Base-by-base conservation (phyloP, 1,140 invertebrate genomes). In the Bradysia coprophila region DNA sequence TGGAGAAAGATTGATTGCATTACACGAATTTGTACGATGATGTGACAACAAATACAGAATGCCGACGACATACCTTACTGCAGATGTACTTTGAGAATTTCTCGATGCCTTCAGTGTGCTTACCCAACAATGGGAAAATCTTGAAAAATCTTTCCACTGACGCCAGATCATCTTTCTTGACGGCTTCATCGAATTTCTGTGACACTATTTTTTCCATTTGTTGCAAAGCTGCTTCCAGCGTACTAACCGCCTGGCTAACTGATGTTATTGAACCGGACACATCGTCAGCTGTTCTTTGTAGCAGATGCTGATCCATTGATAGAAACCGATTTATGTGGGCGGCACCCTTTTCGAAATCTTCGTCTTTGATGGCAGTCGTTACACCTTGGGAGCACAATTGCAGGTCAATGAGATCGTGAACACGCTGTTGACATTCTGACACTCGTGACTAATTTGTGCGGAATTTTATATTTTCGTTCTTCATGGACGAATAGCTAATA, bases 141-240 rank as follows among this genome's bases (percentile, higher is more conserved):
- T 98, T 98, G 57, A 98, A 98, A 61, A 97, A 93, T 46, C 93
- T 87, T 76, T 98, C 93, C 15, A 97, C 83, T 3, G 87, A 87
- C 3, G 84, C 85, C 18, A 84, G 69, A 65, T 98, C 93, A 55
- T 90, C 81, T 37, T 75, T 75, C 43, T 77, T 75, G 0, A 96
- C 81, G 21, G 95, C 90, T 51, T 95, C 88, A 54, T 95, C 86
- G 59, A 98, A 93, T 51, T 83, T 82, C 32, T 69, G 70, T 19
- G 75, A 75, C 1, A 94, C 75, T 39, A 92, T 75, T 21, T 66
- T 62, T 47, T 75, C 72, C 28, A 66, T 53, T 46, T 68, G 63
- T 44, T 51, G 57, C 3, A 90, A 83, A 5, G 93, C 92, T 56
- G 85, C 76, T 53, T 90, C 81, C 22, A 98, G 68, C 18, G 88